phyloP scores from a whole-genome alignment of 2,888 invertebrate species.

The Noctua janthe region DNA sequence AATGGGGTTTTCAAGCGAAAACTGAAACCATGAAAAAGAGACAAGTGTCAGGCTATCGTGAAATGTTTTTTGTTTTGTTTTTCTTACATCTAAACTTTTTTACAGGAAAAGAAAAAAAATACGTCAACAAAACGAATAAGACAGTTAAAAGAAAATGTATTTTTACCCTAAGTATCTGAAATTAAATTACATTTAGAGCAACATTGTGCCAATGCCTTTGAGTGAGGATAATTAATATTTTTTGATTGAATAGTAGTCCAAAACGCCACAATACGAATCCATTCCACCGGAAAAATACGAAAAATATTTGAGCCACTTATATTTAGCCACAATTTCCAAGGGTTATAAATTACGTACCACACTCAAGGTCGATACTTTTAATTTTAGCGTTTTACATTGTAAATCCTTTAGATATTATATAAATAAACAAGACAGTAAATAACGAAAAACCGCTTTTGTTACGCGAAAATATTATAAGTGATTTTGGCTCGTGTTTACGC shows the following conservation, averaged over 20 bases:
- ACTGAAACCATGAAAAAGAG: not conserved
- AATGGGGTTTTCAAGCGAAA: not conserved
- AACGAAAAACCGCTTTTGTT: not conserved
- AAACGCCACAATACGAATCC: not conserved
- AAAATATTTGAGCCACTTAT: not conserved
- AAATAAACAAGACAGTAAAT: slow-evolving; percentile 5
- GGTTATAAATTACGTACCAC: not conserved
- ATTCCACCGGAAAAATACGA: not conserved
- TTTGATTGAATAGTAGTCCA: not conserved
- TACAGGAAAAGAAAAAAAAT: not conserved
- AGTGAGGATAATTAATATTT: not conserved
- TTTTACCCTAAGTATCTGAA: not conserved
- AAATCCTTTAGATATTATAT: not conserved
- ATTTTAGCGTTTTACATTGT: not conserved
- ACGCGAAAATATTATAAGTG: slow-evolving; percentile 1
- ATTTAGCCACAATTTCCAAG: not conserved
- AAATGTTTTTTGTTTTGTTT: not conserved
- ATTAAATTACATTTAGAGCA: not conserved
- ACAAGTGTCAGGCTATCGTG: not conserved
- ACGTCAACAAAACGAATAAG: not conserved
- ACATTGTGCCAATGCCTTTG: not conserved
- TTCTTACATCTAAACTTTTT: not conserved
- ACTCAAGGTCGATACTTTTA: not conserved
- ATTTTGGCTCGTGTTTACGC: not conserved
- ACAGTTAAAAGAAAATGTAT: not conserved